Base-by-base conservation (phyloP, 2,113 vertebrate species). In the Grallaria varia region DNA sequence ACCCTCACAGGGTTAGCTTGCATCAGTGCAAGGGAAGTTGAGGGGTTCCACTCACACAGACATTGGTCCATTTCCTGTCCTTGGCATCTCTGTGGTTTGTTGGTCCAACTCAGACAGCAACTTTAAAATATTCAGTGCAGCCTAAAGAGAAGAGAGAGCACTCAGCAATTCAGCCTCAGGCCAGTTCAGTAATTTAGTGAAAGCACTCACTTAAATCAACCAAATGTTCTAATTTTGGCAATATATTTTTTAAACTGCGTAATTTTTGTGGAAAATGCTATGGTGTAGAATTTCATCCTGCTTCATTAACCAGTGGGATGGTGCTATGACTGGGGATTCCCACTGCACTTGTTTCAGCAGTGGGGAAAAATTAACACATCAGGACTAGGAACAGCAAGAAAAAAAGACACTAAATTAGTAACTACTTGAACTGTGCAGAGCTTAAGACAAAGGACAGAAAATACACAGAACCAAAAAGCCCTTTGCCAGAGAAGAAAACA, bases 71-170 rank as follows among this genome's bases (percentile, higher is more conserved):
- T 99, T 99, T 98, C 99, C 99, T 95, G 99, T 98, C 95, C 99
- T 98, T 93, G 98, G 97, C 97, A 97, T 98, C 97, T 99, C 99
- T 95, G 98, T 98, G 90, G 94, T 97, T 96, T 99, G 98, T 98
- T 99, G 99, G 98, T 99, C 99, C 97, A 99, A 97, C 97, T 99
- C 99, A 79, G 99, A 99, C 95, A 99, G 99, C 97, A 99, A 96
- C 98, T 99, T 99, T 93, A 99, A 97, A 97, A 99, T 99, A 98
- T 99, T 99, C 96, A 99, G 96, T 49, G 99, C 99, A 98, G 99
- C 99, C 99, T 99, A 89, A 63, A 31, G 69, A 82, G 63, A 39
- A 47, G 86, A 95, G 83, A 95, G 37, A 59, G 8, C 55, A 63
- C 59, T 94, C 69, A 79, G 83, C 49, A 85, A 68, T 45, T 73